Evolutionary conservation across 2,888 invertebrate species (phyloP), one percentile per base, ranked within the genome.

Genomic region (Sphinx pinastri): DNA sequence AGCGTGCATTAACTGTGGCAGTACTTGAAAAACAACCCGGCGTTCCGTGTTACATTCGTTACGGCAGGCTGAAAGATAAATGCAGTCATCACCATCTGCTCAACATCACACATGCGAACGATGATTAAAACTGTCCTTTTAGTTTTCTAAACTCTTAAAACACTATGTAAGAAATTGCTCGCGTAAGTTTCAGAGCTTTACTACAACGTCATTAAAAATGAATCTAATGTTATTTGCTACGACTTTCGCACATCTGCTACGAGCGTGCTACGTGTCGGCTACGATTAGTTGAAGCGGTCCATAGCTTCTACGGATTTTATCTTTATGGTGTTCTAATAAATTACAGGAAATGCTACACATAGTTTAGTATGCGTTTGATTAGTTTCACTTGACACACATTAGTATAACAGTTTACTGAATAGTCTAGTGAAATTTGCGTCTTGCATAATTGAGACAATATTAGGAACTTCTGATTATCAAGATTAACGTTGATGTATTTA

Each of bases 11-110:
- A 2, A 49, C 49, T 63, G 49, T 49, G 63, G 47, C 13, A 16
- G 13, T 60, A 63, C 19, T 63, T 49, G 19, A 63, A 49, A 49
- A 49, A 47, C 19, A 68, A 72, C 70, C 76, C 75, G 70, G 74
- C 73, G 74, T 77, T 71, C 71, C 73, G 63, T 19, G 74, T 76
- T 74, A 76, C 81, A 75, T 70, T 72, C 70, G 74, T 77, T 71
- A 76, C 72, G 71, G 73, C 67, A 68, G 68, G 67, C 68, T 55
- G 51, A 51, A 76, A 81, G 76, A 80, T 76, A 79, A 80, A 81
- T 79, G 76, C 74, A 74, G 75, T 74, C 70, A 76, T 75, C 77
- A 81, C 78, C 78, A 78, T 73, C 76, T 77, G 75, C 74, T 68
- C 38, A 59, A 31, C 51, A 51, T 16, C 63, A 63, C 63, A 19